phyloP scores from a whole-genome alignment of 35 echinoderm and acorn worm genomes.

The Heliocidaris tuberculata region DNA sequence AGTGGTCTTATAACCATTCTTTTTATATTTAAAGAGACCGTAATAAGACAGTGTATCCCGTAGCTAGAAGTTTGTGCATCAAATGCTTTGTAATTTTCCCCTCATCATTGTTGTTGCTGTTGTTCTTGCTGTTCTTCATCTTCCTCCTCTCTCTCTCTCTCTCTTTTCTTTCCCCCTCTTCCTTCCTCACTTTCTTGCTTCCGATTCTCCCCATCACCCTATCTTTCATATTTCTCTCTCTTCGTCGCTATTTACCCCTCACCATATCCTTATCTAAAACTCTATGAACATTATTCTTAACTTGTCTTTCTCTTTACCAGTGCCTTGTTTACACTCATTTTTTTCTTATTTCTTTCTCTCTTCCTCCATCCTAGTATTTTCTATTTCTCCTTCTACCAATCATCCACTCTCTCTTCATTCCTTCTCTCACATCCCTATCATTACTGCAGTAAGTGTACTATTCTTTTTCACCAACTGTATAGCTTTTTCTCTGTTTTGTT shows the following conservation, averaged over 20 bases:
- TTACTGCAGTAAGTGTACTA: conserved; percentile 11
- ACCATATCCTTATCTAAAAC: no score
- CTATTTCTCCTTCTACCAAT: neutral
- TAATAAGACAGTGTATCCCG: no score
- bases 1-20: no score
- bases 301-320: no score
- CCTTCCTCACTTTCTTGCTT: neutral
- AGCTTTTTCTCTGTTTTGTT: neutral
- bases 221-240: neutral
- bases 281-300: no score
- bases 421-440: neutral
- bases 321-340: neutral
- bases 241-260: no score
- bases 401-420: neutral
- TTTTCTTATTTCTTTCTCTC: neutral
- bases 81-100: no score
- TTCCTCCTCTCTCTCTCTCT: neutral
- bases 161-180: neutral
- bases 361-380: neutral
- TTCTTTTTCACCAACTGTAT: neutral
- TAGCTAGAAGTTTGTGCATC: no score
- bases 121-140: no score
- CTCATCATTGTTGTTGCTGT: neutral
- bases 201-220: neutral
- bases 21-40: no score